Evolutionary conservation across 2,888 invertebrate species (phyloP).

Genomic region (Protonemura montana): DNA sequence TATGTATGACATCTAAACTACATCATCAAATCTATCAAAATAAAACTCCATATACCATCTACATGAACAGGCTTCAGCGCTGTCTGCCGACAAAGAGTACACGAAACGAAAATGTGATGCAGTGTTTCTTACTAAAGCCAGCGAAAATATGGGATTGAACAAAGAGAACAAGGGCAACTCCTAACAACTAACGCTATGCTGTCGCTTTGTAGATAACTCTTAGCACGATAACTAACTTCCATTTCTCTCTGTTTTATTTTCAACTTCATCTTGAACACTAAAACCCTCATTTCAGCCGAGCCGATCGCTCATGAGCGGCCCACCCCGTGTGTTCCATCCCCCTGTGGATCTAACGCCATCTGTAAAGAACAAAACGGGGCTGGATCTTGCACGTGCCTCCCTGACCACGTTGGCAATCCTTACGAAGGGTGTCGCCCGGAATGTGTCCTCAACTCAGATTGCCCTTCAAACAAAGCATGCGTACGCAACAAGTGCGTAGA

Average conservation of each 20-base stretch:
- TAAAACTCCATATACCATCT: not conserved
- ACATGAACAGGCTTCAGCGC: slow-evolving; percentile 12
- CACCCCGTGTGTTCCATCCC: slow-evolving; percentile 64
- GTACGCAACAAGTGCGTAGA: slow-evolving; percentile 65
- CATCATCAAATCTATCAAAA: not conserved
- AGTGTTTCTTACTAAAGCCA: not conserved
- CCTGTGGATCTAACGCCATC: slow-evolving; percentile 63
- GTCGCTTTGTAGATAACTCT: slow-evolving; percentile 46
- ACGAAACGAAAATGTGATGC: not conserved
- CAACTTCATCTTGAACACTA: slow-evolving; percentile 4
- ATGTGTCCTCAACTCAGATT: slow-evolving; percentile 65
- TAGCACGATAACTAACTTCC: slow-evolving; percentile 37
- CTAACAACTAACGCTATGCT: slow-evolving; percentile 47
- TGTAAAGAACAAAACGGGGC: slow-evolving; percentile 63
- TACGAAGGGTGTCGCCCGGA: slow-evolving; percentile 68
- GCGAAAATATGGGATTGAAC: not conserved
- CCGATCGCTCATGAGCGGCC: slow-evolving; percentile 60
- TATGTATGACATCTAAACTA: not conserved
- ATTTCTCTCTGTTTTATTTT: slow-evolving; percentile 29
- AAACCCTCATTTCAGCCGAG: slow-evolving; percentile 46
- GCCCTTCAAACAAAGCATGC: slow-evolving; percentile 65
- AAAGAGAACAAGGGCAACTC: slow-evolving; percentile 5
- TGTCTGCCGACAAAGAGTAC: not conserved
- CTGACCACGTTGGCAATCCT: slow-evolving; percentile 65
- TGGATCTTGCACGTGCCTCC: slow-evolving; percentile 64